Base-by-base conservation (phyloP, 2,113 vertebrate species). In the Thymallus thymallus region DNA sequence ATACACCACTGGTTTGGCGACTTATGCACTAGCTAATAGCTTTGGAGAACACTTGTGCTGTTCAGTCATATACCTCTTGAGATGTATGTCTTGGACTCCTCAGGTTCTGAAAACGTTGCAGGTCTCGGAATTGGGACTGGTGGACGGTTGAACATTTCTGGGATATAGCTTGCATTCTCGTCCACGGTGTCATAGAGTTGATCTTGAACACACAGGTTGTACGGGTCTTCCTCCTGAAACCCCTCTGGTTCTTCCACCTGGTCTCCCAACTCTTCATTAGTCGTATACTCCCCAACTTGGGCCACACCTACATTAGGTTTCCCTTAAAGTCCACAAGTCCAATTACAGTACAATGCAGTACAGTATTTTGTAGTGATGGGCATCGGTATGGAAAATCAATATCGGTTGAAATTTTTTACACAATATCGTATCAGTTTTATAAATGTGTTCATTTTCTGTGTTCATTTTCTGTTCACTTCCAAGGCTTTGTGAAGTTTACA, bases 101-200 rank as follows among this genome's bases (percentile, higher is more conserved):
- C 76, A 32, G 84, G 72, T 16, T 90, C 91, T 62, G 78, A 41
- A 3, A 75, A 78, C 55, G 83, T 14, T 10, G 93, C 88, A 2
- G 95, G 91, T 81, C 97, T 94, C 72, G 97, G 97, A 66, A 96
- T 90, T 0, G 98, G 96, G 73, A 96, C 93, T 2, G 98, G 98
- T 12, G 97, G 96, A 30, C 98, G 95, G 84, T 90, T 95, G 13
- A 88, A 82, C 75, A 96, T 78, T 67, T 88, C 88, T 56, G 90
- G n/a, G 3, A 78, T 66, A 71, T 89, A 85, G 18, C 60, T 82
- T 0, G 82, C 88, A 0, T 80, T 78, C 9, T 83, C 73, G 66
- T 95, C 92, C 77, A 97, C 92, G 0, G 74, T 93, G 71, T 96
- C 93, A 75, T 96, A 98, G 4, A 95, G 88, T 4, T 94, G 92